Conservation (phyloP, 2,113 vertebrate species). For the Anas platyrhynchos region DNA sequence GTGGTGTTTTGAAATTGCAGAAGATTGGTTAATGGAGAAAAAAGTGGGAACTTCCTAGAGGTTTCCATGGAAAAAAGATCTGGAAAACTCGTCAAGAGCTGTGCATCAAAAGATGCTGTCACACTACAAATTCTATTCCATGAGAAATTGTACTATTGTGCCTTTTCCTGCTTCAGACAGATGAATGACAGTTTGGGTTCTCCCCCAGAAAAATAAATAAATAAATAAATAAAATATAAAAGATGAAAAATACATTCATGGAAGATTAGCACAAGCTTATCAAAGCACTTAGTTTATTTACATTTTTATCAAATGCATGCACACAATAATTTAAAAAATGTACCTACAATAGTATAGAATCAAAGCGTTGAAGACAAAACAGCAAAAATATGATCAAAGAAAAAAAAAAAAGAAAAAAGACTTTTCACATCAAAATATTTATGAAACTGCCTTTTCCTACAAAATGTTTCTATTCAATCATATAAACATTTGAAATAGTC, state of each 20-base stretch:
- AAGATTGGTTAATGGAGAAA: not conserved
- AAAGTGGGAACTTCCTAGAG: not conserved
- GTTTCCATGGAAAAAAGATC: not conserved
- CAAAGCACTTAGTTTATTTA: not conserved
- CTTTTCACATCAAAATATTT: not conserved
- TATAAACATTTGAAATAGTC: not conserved
- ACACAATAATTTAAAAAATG: not conserved
- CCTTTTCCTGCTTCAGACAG: not conserved
- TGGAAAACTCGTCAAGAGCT: not conserved
- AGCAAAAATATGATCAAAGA: not conserved
- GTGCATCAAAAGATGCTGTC: not conserved
- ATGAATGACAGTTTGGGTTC: not conserved
- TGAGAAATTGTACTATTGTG: not conserved
- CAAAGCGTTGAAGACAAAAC: not conserved
- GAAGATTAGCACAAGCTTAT: not conserved
- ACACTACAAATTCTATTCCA: not conserved
- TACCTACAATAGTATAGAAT: not conserved
- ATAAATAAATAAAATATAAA: rapidly evolving
- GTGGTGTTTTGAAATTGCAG: not conserved
- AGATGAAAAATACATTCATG: not conserved
- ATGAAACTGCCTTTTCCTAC: not conserved
- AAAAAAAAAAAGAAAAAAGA: not conserved
- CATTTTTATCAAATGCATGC: not conserved
- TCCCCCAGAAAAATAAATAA: rapidly evolving
- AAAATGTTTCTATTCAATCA: not conserved